Conservation (phyloP, 64 coral and sea anemone species). For the Montipora capricornis region DNA sequence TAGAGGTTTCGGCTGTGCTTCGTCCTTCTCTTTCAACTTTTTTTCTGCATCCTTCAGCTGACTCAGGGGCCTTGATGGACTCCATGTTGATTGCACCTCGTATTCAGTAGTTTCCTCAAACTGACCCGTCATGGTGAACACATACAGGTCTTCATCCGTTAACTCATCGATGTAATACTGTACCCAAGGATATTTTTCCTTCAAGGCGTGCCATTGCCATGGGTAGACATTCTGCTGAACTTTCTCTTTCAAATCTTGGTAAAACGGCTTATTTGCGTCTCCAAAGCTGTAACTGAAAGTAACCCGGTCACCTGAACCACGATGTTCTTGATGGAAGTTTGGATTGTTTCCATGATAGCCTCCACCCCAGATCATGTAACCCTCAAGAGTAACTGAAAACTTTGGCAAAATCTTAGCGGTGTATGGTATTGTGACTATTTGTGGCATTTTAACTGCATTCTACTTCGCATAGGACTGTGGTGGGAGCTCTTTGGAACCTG, state of each 20-base stretch:
- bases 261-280: conserved; percentile 59
- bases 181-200: conserved; percentile 44
- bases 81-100: conserved; percentile 53
- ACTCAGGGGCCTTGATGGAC: neutral
- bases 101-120: conserved; percentile 67
- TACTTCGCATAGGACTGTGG: conserved; percentile 21
- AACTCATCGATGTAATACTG: conserved; percentile 51
- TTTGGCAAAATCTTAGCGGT: conserved; percentile 65
- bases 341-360: conserved; percentile 53
- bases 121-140: conserved; percentile 70
- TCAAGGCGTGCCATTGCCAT: conserved; percentile 77
- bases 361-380: conserved; percentile 64
- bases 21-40: neutral
- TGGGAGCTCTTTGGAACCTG: conserved; percentile 36
- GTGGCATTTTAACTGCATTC: conserved; percentile 50
- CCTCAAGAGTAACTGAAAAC: conserved; percentile 62
- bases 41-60: neutral
- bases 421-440: conserved; percentile 63
- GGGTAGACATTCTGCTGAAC: conserved; percentile 65
- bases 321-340: conserved; percentile 41
- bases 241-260: conserved; percentile 69
- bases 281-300: conserved; percentile 42
- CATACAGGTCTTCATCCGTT: conserved; percentile 36
- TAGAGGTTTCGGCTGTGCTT: neutral
- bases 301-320: conserved; percentile 31